Percentiles rank a stretch among this genome's conserved stretches.
phyloP scores from a whole-genome alignment of 2,113 vertebrate species.

The Antennarius striatus region DNA sequence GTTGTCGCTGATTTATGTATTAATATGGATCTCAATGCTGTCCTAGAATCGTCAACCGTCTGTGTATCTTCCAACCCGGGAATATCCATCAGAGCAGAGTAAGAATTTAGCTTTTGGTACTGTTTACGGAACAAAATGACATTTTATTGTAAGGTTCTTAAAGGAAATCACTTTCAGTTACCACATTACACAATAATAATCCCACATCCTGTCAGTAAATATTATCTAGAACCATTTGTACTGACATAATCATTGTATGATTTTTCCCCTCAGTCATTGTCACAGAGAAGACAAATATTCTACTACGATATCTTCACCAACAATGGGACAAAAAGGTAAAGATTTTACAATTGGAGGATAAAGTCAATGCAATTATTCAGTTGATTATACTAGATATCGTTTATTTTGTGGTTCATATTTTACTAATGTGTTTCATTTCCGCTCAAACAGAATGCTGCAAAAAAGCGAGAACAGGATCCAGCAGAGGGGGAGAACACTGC shows the following conservation, averaged over 20 bases:
- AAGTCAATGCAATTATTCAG: no score
- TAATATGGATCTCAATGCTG: not conserved
- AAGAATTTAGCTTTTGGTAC: conserved; percentile 81
- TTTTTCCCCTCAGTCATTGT: conserved; percentile 87
- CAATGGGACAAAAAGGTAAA: conserved; percentile 99
- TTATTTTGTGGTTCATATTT: not conserved
- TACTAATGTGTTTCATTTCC: conserved; percentile 30
- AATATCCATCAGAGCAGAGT: conserved; percentile 98
- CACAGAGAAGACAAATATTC: conserved; percentile 99
- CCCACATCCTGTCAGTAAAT: no score
- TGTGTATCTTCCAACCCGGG: conserved; percentile 94
- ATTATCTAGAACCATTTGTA: no score
- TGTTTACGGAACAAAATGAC: conserved; percentile 71
- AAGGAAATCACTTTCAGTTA: no score
- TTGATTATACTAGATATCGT: no score
- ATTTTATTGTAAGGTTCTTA: no score
- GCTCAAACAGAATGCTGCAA: conserved; percentile 93
- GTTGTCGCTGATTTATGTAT: not conserved
- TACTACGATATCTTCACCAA: conserved; percentile 96
- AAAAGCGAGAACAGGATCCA: conserved; percentile 97
- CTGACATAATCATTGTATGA: not conserved
- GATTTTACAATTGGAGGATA: no score
- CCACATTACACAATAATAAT: no score
- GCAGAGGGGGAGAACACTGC: conserved; percentile 92
- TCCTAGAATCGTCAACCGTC: conserved; percentile 90